phyloP scores from a whole-genome alignment of 2,888 invertebrate genomes.

The Phorcus lineatus region DNA sequence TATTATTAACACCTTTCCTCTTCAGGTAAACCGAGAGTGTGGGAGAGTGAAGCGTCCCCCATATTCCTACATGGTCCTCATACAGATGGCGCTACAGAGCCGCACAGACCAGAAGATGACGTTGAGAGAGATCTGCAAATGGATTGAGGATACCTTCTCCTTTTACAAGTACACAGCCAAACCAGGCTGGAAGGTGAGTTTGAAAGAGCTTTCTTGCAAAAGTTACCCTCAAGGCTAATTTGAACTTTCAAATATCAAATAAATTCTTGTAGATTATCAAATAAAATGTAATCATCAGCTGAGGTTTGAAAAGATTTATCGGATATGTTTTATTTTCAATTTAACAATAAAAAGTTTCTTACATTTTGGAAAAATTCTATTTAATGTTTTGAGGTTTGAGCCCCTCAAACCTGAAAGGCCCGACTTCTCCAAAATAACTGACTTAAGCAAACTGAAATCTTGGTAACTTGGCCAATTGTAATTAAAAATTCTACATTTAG shows the following conservation, averaged over 20 bases:
- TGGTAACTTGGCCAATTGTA: too few relatives aligned
- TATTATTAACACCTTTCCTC: background rate
- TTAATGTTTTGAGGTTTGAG: too few relatives aligned
- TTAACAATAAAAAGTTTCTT: too few relatives aligned
- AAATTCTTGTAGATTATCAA: background rate
- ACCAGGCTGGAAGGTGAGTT: slow-evolving; percentile 70
- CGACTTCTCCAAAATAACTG: too few relatives aligned
- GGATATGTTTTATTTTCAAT: too few relatives aligned
- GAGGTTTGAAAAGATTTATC: too few relatives aligned
- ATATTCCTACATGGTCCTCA: slow-evolving; percentile 71
- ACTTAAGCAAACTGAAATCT: too few relatives aligned
- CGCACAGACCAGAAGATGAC: slow-evolving; percentile 67
- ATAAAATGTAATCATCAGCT: background rate
- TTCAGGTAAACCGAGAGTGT: slow-evolving; percentile 62
- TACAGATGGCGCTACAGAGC: slow-evolving; percentile 70
- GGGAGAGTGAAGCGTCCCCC: slow-evolving; percentile 64
- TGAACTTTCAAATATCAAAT: background rate
- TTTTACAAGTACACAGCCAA: slow-evolving; percentile 67
- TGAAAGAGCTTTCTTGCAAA: background rate
- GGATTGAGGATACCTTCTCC: slow-evolving; percentile 71
- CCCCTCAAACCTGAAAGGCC: too few relatives aligned
- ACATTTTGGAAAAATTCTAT: too few relatives aligned
- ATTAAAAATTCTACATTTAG: too few relatives aligned
- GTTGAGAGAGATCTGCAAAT: slow-evolving; percentile 68
- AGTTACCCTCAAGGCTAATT: background rate